These are phyloP conservation scores for Larimichthys crocea DNA, from an alignment of 2,113 vertebrate genomes.

Conservation along the genomic window DNA sequence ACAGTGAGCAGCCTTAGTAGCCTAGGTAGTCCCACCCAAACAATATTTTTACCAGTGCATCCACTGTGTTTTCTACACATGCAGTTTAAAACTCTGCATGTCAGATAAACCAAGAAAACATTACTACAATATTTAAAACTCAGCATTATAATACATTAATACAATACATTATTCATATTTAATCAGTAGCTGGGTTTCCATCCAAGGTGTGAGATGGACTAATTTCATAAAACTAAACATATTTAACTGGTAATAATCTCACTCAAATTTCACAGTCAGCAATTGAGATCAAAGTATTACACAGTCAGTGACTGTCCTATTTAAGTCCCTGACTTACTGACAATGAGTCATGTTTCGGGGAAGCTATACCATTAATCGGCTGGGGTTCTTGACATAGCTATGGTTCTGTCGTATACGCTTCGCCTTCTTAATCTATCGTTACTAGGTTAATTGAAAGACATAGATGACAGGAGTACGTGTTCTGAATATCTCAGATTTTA, in stretches of 20 bases:
- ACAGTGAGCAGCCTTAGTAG: neutral
- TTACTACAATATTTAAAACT: neutral
- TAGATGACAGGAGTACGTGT: too few relatives aligned
- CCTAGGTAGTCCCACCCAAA: neutral
- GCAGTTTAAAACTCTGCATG: neutral
- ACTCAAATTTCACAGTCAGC: neutral
- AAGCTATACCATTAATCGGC: too few relatives aligned
- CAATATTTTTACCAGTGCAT: neutral
- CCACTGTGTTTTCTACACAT: neutral
- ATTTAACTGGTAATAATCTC: neutral
- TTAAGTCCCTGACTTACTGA: too few relatives aligned
- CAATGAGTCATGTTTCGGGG: too few relatives aligned
- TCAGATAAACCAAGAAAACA: neutral
- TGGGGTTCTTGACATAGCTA: too few relatives aligned
- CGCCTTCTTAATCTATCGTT: too few relatives aligned
- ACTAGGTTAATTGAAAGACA: too few relatives aligned
- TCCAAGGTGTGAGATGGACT: neutral
- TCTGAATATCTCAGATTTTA: too few relatives aligned
- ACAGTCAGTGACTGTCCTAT: too few relatives aligned
- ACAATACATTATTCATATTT: neutral
- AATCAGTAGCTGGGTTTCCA: conserved; percentile 29
- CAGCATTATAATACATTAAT: neutral
- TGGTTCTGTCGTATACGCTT: too few relatives aligned
- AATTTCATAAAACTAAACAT: too few relatives aligned
- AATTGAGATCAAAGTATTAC: too few relatives aligned